Evolutionary conservation across 2,797 vertebrate genomes (phyloP).

Genomic region (Chaenodraco wilsoni): DNA sequence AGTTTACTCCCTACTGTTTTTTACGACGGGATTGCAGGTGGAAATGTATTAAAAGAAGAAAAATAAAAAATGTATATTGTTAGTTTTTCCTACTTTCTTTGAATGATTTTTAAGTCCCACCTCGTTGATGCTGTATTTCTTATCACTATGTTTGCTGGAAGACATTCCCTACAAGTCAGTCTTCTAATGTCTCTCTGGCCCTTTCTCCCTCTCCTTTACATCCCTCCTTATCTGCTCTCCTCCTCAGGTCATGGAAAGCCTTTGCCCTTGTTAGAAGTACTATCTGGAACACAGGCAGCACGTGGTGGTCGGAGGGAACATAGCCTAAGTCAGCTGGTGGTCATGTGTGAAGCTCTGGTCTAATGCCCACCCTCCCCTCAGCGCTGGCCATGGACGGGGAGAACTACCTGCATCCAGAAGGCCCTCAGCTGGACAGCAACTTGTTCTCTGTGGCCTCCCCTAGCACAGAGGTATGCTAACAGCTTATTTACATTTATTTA

Average conservation of each 20-base stretch:
- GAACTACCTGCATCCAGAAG: conserved; percentile 86
- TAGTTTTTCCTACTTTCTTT: background rate
- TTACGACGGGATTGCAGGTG: background rate
- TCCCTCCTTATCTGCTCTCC: background rate
- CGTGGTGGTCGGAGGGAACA: conserved; percentile 46
- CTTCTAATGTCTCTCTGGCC: conserved; percentile 1
- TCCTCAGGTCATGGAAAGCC: conserved; percentile 77
- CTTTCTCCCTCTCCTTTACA: background rate
- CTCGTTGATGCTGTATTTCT: background rate
- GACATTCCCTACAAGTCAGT: background rate
- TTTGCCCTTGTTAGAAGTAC: conserved; percentile 62
- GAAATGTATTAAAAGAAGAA: conserved; percentile 1
- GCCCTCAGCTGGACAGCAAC: conserved; percentile 80
- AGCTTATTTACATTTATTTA: background rate
- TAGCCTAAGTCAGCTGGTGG: conserved; percentile 66
- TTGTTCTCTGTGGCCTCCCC: conserved; percentile 75
- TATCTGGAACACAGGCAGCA: conserved; percentile 62
- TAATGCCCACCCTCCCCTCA: conserved; percentile 90
- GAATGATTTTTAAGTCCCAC: background rate
- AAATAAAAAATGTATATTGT: conserved; percentile 1
- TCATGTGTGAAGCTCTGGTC: conserved; percentile 79
- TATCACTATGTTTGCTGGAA: background rate
- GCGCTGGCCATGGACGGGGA: conserved; percentile 92
- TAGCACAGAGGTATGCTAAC: conserved; percentile 74
- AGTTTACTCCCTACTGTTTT: background rate